These are phyloP conservation scores for Scaeva pyrastri DNA, from an alignment of 2,888 invertebrate species.

Conservation along the genomic window DNA sequence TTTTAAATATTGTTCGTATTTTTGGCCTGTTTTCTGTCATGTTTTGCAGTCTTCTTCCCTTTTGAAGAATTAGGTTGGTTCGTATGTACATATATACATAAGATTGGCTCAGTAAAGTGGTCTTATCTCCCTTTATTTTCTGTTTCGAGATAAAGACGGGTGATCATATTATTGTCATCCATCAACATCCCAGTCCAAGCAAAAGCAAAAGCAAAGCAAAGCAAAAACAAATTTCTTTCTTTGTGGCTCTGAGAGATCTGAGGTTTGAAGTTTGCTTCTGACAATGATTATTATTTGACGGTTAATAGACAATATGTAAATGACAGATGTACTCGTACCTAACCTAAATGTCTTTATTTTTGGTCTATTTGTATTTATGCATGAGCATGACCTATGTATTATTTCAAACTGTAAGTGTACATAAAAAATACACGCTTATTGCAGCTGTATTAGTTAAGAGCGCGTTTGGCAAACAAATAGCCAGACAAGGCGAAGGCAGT, in stretches of 20 bases:
- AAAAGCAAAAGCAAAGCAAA: no score
- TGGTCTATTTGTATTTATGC: background rate
- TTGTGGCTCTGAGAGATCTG: no score
- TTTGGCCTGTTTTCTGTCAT: constrained; percentile 17
- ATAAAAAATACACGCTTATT: no score
- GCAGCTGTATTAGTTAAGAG: constrained; percentile 28
- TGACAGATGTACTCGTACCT: constrained; percentile 16
- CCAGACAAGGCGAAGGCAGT: no score
- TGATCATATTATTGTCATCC: constrained; percentile 7
- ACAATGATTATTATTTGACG: constrained; percentile 2
- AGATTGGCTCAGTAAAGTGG: constrained; percentile 1
- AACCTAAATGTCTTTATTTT: background rate
- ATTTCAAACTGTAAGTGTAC: no score
- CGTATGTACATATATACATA: no score
- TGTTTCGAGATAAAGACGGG: constrained; percentile 23
- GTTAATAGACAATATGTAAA: constrained; percentile 20
- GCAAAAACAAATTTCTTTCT: background rate
- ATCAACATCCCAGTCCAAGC: background rate
- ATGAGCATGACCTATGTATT: no score
- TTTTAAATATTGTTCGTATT: constrained; percentile 37
- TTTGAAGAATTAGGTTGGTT: background rate
- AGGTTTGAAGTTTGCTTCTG: no score
- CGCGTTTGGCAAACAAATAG: constrained; percentile 59
- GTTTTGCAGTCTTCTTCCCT: constrained; percentile 5
- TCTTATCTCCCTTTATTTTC: constrained; percentile 16